Evolutionary conservation across 2,888 invertebrate genomes (phyloP).

Genomic region (Nematopogon swammerdamellus): DNA sequence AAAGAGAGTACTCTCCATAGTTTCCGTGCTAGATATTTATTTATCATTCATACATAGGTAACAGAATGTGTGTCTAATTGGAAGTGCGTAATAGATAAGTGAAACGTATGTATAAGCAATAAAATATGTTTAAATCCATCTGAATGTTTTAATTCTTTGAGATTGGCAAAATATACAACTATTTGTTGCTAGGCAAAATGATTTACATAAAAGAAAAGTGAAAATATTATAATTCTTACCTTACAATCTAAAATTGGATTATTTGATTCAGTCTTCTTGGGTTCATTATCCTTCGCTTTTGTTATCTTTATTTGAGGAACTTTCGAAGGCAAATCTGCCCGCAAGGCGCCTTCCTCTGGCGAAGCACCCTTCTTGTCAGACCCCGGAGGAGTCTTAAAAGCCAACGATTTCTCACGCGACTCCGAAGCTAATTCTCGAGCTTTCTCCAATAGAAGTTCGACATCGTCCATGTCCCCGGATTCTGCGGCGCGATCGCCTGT

Average conservation of each 20-base stretch:
- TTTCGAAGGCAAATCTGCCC: constrained; percentile 5
- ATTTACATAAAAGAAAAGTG: constrained; percentile 1
- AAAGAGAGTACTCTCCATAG: too few species aligned
- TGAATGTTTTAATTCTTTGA: too few species aligned
- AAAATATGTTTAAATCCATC: too few species aligned
- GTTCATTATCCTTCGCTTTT: constrained; percentile 24
- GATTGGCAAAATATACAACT: too few species aligned
- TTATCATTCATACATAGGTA: too few species aligned
- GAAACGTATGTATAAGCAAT: too few species aligned
- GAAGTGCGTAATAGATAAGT: too few species aligned
- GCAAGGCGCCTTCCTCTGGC: constrained; percentile 2
- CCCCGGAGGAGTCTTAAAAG: background rate
- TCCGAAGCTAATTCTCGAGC: constrained; percentile 42
- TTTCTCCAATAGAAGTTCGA: constrained; percentile 40
- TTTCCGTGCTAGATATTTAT: too few species aligned
- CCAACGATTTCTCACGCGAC: constrained; percentile 14
- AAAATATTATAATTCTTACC: constrained; percentile 18
- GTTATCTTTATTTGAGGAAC: constrained; percentile 43
- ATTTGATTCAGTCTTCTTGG: constrained; percentile 12
- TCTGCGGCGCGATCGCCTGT: constrained; percentile 27
- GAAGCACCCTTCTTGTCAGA: constrained; percentile 11
- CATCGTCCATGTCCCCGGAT: constrained; percentile 35
- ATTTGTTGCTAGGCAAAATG: too few species aligned
- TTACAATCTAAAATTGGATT: constrained; percentile 18
- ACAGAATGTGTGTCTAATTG: too few species aligned